Percentiles rank a stretch among this genome's conserved stretches.
These are phyloP conservation scores for Conomelus anceps DNA, from an alignment of 2,888 invertebrate genomes.

Conservation along the genomic window DNA sequence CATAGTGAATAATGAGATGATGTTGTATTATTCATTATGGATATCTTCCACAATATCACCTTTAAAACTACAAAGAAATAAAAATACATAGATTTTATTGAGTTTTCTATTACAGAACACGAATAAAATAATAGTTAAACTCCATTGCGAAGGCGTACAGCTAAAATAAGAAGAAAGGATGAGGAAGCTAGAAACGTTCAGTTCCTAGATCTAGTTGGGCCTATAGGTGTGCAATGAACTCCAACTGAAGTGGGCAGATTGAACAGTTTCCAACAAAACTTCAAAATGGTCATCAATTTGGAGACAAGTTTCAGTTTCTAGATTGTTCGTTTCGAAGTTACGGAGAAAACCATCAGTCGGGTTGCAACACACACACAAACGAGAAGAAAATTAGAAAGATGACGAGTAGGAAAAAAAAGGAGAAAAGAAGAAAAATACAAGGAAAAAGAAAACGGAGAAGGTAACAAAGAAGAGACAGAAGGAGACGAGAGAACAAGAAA, in stretches of 20 bases:
- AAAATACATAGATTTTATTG: too few species aligned
- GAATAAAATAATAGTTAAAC: too few species aligned
- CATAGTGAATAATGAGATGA: too few species aligned
- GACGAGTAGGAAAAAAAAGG: background rate
- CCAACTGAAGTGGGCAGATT: background rate
- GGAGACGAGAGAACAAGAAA: background rate
- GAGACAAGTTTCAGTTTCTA: background rate
- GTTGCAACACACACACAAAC: background rate
- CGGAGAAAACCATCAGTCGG: background rate
- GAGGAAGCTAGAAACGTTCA: background rate
- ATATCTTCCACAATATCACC: too few species aligned
- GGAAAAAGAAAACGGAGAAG: too few species aligned
- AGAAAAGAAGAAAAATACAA: background rate
- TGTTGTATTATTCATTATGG: too few species aligned
- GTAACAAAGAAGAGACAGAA: background rate
- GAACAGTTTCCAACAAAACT: background rate
- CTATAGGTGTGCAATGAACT: background rate
- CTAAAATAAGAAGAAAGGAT: background rate
- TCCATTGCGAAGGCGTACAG: too few species aligned
- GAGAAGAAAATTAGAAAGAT: background rate
- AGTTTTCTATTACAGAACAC: too few species aligned
- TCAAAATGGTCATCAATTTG: background rate
- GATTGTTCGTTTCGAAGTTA: background rate
- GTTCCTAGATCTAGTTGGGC: background rate
- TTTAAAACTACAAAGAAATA: too few species aligned